Conservation (phyloP, 2,113 vertebrate species). For the Crocuta crocuta region DNA sequence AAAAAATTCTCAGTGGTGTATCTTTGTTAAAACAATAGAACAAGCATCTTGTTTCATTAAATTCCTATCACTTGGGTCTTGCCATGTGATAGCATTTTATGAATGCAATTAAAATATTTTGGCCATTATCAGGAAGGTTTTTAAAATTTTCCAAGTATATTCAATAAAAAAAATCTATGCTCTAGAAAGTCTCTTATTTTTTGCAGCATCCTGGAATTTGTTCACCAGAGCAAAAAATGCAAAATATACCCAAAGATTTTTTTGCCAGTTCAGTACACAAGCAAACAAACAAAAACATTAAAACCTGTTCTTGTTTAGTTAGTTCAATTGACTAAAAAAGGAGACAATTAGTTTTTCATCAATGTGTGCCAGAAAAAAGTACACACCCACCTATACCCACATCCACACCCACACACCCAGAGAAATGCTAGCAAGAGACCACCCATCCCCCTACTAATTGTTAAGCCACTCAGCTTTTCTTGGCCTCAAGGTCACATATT, state of each 20-base stretch:
- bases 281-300: constrained; percentile 21
- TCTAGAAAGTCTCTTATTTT: background rate
- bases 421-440: background rate
- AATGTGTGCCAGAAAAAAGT: constrained; percentile 40
- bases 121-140: constrained; percentile 31
- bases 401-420: background rate
- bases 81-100: background rate
- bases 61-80: background rate
- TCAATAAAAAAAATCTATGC: background rate
- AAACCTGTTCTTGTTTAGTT: constrained; percentile 41
- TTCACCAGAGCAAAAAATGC: constrained; percentile 2
- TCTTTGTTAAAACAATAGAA: background rate
- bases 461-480: background rate
- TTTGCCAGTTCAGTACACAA: constrained; percentile 13
- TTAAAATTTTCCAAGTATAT: constrained; percentile 28
- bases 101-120: constrained; percentile 30
- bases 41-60: background rate
- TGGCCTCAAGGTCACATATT: background rate
- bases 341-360: background rate
- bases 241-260: constrained; percentile 3
- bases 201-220: background rate
- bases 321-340: background rate
- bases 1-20: background rate
- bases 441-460: background rate
- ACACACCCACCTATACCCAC: background rate